Base-by-base conservation (phyloP, 2,113 vertebrate genomes). In the Protobothrops mucrosquamatus region DNA sequence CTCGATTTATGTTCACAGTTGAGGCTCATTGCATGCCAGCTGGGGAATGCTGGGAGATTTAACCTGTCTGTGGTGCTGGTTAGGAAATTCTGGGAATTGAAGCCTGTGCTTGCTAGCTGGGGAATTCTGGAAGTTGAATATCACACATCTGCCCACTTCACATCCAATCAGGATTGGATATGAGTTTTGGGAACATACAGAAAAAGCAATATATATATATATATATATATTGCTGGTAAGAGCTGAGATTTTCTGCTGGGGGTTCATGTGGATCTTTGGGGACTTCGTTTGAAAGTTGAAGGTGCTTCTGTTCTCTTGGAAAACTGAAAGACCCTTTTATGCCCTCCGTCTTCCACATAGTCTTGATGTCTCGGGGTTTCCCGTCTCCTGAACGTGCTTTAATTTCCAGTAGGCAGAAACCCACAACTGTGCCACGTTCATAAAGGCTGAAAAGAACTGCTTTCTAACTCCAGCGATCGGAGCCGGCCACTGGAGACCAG, bases 321-420 rank as follows among this genome's bases (percentile, higher is more conserved):
- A 20, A 43, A 5, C 92, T 95, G 92, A 95, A 96, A 95, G 92
- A 3, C 93, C 81, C 93, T 95, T 96, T 96, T 94, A 85, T 95
- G 56, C 24, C 0, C 92, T 89, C 43, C 29, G 54, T 85, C 4
- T 86, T 57, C 85, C 34, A 93, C 91, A 0, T 9, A 0, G 48
- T 59, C 93, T 93, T 48, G 92, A 89, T 95, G 55, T 92, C 0
- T 6, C 69, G 39, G 87, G 94, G 95, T 96, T 29, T 39, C 18
- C 46, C 0, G 10, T 24, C 48, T 26, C 48, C 9, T 29, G 3
- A 94, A 0, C 0, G 69, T 26, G 59, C 93, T 88, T 96, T 94
- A 94, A 94, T 94, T 85, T 89, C 85, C 93, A 89, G 94, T 90
- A 74, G 18, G 59, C 81, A 93, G 95, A 93, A 96, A 90, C 90